Base-by-base conservation (phyloP, 2,888 invertebrate genomes). In the Ophioninae sp. region DNA sequence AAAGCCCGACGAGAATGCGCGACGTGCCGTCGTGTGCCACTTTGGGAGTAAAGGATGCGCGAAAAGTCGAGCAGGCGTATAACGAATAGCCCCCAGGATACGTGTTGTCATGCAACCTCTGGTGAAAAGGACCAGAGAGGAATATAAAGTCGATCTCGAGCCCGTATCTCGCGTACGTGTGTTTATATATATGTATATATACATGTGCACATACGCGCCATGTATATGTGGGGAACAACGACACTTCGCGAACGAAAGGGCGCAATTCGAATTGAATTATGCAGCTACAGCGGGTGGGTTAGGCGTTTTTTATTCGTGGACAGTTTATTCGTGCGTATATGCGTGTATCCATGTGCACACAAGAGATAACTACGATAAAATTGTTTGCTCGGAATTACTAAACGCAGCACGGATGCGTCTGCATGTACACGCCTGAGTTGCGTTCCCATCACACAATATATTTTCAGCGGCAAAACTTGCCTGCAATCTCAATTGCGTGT, bases 311-410 rank as follows among this genome's bases (percentile, higher is more conserved):
- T 75, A 56, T 39, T 56, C 65, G 75, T 30, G 23, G 50, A 57
- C 23, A 21, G 21, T 64, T 41, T 10, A 61, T 41, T 39, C 39
- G 6, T 7, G 1, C 61, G 59, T 20, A 7, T 68, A 65, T 23
- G 17, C 13, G 30, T 65, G 20, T 5, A n/a, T 8, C 37, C 23
- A 72, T n/a, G 57, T 17, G 23, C n/a, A 41, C 78, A 44, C 39
- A 72, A 39, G 59, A 73, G 74, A 81, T 84, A 84, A 84, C 75
- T 72, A 81, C 81, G 75, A 76, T 81, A 81, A 84, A 84, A 84
- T 81, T 81, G 84, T 81, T 81, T 84, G 81, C 75, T 61, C 78
- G 75, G 75, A 79, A 81, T 84, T 81, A 64, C 62, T 79, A 79
- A 81, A 79, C 81, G 75, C 62, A 21, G 81, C 81, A 84, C 83